phyloP scores from a whole-genome alignment of 2,797 vertebrate species.

The Hoplostethus mediterraneus region DNA sequence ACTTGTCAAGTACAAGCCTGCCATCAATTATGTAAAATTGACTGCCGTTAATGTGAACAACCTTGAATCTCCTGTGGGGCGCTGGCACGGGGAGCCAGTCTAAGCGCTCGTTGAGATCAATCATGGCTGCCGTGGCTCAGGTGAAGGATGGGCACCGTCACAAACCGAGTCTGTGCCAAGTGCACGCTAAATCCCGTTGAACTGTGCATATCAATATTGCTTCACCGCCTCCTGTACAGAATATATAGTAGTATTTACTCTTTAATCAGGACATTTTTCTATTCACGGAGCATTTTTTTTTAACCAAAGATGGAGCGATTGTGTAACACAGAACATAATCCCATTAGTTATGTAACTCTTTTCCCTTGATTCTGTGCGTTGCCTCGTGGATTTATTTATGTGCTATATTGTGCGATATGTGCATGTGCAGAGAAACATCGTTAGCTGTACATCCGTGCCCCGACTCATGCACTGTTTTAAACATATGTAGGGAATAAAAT shows the following conservation, averaged over 20 bases:
- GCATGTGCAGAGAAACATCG: constrained; percentile 24
- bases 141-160: constrained; percentile 46
- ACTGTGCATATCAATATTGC: constrained; percentile 40
- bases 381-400: constrained; percentile 27
- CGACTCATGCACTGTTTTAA: constrained; percentile 25
- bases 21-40: constrained; percentile 69
- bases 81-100: constrained; percentile 45
- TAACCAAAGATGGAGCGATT: constrained; percentile 6
- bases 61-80: constrained; percentile 75
- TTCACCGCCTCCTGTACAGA: constrained; percentile 25
- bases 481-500: constrained; percentile 1
- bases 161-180: constrained; percentile 29
- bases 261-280: constrained; percentile 27
- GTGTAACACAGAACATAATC: constrained; percentile 9
- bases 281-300: constrained; percentile 17
- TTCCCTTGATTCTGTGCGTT: constrained; percentile 22
- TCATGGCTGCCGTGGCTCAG: constrained; percentile 57
- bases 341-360: constrained; percentile 11
- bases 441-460: constrained; percentile 35
- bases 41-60: constrained; percentile 63
- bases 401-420: constrained; percentile 12
- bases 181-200: constrained; percentile 36
- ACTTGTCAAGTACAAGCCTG: constrained; percentile 28
- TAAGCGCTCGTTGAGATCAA: constrained; percentile 46
- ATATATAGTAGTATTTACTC: constrained; percentile 36